phyloP scores from a whole-genome alignment of 2,113 vertebrate genomes.

The Gadus macrocephalus region DNA sequence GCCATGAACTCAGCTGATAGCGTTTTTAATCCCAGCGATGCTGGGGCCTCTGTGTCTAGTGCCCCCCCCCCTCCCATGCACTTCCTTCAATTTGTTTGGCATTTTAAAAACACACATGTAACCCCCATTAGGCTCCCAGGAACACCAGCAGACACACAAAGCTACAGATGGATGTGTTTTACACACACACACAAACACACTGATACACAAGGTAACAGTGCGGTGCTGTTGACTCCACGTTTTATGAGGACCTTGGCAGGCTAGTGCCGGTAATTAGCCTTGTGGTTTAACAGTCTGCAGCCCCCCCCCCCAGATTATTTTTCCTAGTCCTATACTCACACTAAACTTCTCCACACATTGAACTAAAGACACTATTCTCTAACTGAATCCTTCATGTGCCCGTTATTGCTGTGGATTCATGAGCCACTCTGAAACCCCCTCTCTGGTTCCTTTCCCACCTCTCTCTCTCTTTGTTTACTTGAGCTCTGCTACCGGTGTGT shows the following conservation, averaged over 20 bases:
- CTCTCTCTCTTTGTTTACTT: neutral
- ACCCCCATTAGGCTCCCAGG: conserved; percentile 57
- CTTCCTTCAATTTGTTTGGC: conserved; percentile 58
- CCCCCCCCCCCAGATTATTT: conserved; percentile 30
- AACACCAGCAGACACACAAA: conserved; percentile 7
- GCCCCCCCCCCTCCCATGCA: conserved; percentile 1
- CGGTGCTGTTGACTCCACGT: conserved; percentile 68
- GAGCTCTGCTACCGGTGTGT: neutral
- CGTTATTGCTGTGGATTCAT: neutral
- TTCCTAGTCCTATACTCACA: conserved; percentile 46
- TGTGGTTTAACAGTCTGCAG: conserved; percentile 63
- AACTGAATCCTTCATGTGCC: neutral
- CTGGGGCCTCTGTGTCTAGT: neutral
- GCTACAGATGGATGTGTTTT: neutral
- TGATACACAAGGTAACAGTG: conserved; percentile 63
- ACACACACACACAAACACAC: conserved; percentile 43
- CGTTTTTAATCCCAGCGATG: too few relatives aligned
- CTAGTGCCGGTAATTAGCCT: conserved; percentile 70
- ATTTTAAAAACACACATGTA: conserved; percentile 56
- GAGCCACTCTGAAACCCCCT: neutral
- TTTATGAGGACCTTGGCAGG: conserved; percentile 74
- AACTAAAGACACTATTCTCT: conserved; percentile 8
- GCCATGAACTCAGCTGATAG: too few relatives aligned
- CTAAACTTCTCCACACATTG: conserved; percentile 1
- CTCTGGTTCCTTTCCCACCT: neutral